Evolutionary conservation across 2,888 invertebrate species (phyloP).

Genomic region (Sinelater perroti): DNA sequence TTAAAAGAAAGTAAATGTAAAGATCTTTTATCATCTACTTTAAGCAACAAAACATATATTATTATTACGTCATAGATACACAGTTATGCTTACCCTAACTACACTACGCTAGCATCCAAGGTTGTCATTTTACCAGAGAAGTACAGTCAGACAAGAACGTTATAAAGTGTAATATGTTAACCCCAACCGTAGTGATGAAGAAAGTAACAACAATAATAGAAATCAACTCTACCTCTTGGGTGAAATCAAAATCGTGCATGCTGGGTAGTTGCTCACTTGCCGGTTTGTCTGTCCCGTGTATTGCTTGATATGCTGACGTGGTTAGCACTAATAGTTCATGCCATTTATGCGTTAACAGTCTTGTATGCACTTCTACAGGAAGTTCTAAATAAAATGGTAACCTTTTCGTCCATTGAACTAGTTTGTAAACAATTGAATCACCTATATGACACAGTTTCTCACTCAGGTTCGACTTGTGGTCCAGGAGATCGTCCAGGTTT

Average conservation of each 20-base stretch:
- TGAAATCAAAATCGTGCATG: slow-evolving; percentile 78
- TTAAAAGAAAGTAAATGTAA: too few species aligned
- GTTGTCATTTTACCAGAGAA: too few species aligned
- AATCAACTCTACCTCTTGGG: slow-evolving; percentile 76
- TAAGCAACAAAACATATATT: too few species aligned
- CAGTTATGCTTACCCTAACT: too few species aligned
- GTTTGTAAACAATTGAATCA: slow-evolving; percentile 96
- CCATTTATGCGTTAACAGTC: slow-evolving; percentile 97
- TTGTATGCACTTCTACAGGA: slow-evolving; percentile 94
- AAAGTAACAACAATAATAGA: too few species aligned
- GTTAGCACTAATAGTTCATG: slow-evolving; percentile 94
- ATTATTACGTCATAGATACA: too few species aligned
- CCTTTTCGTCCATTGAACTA: slow-evolving; percentile 99
- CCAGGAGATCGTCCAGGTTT: slow-evolving; percentile 89
- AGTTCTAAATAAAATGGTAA: slow-evolving; percentile 96
- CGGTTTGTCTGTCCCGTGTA: slow-evolving; percentile 66
- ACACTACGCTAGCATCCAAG: too few species aligned
- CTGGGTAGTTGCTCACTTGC: slow-evolving; percentile 48
- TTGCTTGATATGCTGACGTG: slow-evolving; percentile 92
- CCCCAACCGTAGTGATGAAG: too few species aligned
- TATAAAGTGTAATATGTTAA: too few species aligned
- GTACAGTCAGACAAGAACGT: too few species aligned
- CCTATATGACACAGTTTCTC: slow-evolving; percentile 95
- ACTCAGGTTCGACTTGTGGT: slow-evolving; percentile 89
- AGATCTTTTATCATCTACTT: too few species aligned